phyloP scores from a whole-genome alignment of 2,888 invertebrate species.

The Ormyrus thymus region DNA sequence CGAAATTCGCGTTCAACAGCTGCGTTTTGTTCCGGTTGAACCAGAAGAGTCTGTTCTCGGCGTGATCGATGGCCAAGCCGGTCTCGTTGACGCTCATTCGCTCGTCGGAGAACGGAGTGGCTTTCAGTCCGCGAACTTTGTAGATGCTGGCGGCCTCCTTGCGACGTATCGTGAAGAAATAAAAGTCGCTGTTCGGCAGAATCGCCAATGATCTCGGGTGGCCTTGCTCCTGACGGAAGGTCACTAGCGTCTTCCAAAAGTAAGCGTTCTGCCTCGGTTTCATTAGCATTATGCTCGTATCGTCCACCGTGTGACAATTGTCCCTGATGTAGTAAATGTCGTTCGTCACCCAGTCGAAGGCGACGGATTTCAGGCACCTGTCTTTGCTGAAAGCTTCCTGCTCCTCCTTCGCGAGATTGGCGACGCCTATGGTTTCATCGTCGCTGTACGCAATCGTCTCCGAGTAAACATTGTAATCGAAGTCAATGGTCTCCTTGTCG shows the following conservation, averaged over 20 bases:
- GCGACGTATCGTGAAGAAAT: conserved; percentile 35
- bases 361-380: conserved; percentile 25
- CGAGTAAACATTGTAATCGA: conserved; percentile 35
- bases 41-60: conserved; percentile 28
- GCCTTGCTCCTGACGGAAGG: neutral
- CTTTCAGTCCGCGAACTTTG: conserved; percentile 12
- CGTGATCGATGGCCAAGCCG: conserved; percentile 19
- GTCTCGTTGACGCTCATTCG: conserved; percentile 25
- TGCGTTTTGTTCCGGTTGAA: neutral
- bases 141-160: conserved; percentile 1
- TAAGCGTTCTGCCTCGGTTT: conserved; percentile 1
- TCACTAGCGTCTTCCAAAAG: conserved; percentile 23
- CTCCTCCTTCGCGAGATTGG: neutral
- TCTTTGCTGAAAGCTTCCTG: conserved; percentile 5
- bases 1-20: conserved; percentile 12
- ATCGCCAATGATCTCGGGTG: conserved; percentile 23
- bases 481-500: conserved; percentile 21
- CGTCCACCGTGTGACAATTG: neutral
- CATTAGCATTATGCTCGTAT: conserved; percentile 21
- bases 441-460: conserved; percentile 33
- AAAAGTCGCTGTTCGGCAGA: conserved; percentile 20
- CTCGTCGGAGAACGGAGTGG: neutral
- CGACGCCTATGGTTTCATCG: conserved; percentile 7
- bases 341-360: conserved; percentile 43
- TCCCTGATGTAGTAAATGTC: conserved; percentile 44